phyloP scores from a whole-genome alignment of 2,113 vertebrate genomes.

The Hemibagrus wyckioides region DNA sequence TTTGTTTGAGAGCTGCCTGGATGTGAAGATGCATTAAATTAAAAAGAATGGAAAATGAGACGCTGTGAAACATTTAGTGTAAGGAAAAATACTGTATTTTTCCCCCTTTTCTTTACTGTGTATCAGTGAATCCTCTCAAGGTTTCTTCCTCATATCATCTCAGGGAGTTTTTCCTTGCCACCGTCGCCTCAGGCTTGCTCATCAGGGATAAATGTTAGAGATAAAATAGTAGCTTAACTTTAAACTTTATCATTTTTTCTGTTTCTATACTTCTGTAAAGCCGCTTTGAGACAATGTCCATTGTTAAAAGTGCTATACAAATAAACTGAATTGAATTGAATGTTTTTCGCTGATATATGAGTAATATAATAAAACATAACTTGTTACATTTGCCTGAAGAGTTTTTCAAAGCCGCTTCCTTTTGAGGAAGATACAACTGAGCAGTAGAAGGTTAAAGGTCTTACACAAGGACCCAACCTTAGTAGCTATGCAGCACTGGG shows the following conservation, averaged over 20 bases:
- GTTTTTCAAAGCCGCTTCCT: not conserved
- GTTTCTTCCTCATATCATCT: too few relatives aligned
- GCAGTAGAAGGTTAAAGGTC: not conserved
- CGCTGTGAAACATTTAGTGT: not conserved
- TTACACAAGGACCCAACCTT: not conserved
- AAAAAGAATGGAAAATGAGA: not conserved
- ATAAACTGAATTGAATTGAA: too few relatives aligned
- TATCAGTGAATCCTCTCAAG: not conserved
- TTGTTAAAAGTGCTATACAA: too few relatives aligned
- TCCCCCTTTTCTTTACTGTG: not conserved
- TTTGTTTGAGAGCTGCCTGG: slow-evolving; percentile 48
- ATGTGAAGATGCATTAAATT: not conserved
- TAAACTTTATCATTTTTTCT: too few relatives aligned
- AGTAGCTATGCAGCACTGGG: not conserved
- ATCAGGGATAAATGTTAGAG: too few relatives aligned
- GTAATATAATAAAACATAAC: not conserved
- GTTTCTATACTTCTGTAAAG: too few relatives aligned
- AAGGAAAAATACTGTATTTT: not conserved
- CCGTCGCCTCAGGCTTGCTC: too few relatives aligned
- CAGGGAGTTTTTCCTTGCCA: too few relatives aligned
- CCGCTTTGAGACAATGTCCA: too few relatives aligned
- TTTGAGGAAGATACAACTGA: not conserved
- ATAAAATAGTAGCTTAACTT: too few relatives aligned
- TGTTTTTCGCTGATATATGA: not conserved
- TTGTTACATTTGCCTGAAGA: too few relatives aligned